Percentiles rank a stretch among this genome's conserved stretches.
These are phyloP conservation scores for Cinclus mexicanus DNA, from an alignment of 2,113 vertebrate genomes.

Conservation along the genomic window DNA sequence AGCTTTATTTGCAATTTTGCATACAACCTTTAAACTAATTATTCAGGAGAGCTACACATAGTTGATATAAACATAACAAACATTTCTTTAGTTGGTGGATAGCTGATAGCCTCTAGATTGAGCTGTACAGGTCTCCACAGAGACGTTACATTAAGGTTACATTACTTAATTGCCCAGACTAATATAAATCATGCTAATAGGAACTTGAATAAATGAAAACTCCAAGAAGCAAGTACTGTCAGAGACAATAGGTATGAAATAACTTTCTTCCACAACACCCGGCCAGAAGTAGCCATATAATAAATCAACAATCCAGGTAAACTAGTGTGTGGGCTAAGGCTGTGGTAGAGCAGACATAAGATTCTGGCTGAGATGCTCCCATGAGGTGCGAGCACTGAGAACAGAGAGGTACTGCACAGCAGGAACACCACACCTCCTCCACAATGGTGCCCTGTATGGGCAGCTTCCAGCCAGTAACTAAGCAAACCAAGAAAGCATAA, in stretches of 20 bases:
- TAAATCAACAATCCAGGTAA: background rate
- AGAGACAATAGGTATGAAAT: background rate
- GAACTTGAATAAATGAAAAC: background rate
- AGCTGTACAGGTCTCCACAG: background rate
- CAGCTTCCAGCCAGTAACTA: background rate
- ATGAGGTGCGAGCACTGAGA: rapidly evolving
- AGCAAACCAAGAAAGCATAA: background rate
- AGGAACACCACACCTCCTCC: background rate
- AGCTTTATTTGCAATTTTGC: background rate
- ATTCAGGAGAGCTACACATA: background rate
- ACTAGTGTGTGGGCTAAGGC: background rate
- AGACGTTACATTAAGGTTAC: background rate
- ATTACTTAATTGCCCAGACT: background rate
- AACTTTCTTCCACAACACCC: background rate
- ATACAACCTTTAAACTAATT: background rate
- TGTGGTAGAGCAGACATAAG: rapidly evolving
- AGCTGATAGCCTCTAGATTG: background rate
- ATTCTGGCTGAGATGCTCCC: background rate
- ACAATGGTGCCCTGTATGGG: background rate
- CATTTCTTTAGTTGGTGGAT: background rate
- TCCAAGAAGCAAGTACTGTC: background rate
- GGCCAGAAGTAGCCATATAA: background rate
- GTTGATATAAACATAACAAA: background rate
- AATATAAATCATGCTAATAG: background rate
- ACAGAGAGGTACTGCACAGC: background rate